phyloP scores from a whole-genome alignment of 2,113 vertebrate genomes.

The Solea solea region DNA sequence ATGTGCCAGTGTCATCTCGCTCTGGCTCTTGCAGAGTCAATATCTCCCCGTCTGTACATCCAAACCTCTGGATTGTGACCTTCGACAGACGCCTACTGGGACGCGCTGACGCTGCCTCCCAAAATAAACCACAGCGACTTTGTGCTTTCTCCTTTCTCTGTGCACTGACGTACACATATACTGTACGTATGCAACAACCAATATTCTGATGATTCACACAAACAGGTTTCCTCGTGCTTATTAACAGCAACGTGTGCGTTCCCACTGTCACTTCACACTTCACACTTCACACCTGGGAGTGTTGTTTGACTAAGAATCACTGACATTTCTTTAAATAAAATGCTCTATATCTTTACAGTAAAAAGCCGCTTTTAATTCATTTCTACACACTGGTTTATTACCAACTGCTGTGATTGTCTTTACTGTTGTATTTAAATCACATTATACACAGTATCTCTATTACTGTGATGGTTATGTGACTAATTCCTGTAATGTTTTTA shows the following conservation, averaged over 20 bases:
- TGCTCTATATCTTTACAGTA: too few species aligned
- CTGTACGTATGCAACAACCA: not conserved
- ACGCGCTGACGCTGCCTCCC: not conserved
- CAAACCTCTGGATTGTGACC: slow-evolving; percentile 14
- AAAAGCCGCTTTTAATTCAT: too few species aligned
- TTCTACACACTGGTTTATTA: too few species aligned
- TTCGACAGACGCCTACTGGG: slow-evolving; percentile 9
- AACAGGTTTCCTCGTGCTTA: not conserved
- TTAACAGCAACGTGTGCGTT: not conserved
- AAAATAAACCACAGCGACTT: not conserved
- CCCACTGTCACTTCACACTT: not conserved
- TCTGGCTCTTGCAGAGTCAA: not conserved
- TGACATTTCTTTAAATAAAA: too few species aligned
- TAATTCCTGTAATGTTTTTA: too few species aligned
- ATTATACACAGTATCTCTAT: too few species aligned
- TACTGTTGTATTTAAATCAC: too few species aligned
- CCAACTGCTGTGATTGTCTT: too few species aligned
- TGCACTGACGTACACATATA: not conserved
- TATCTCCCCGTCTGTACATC: not conserved
- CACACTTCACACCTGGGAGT: not conserved
- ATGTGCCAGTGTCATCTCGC: slow-evolving; percentile 1
- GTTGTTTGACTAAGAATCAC: too few species aligned
- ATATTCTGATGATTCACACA: slow-evolving; percentile 1
- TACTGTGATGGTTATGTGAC: too few species aligned
- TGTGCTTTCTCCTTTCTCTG: not conserved